These are phyloP conservation scores for Achroia grisella DNA, from an alignment of 1,140 invertebrate genomes.

Conservation along the genomic window DNA sequence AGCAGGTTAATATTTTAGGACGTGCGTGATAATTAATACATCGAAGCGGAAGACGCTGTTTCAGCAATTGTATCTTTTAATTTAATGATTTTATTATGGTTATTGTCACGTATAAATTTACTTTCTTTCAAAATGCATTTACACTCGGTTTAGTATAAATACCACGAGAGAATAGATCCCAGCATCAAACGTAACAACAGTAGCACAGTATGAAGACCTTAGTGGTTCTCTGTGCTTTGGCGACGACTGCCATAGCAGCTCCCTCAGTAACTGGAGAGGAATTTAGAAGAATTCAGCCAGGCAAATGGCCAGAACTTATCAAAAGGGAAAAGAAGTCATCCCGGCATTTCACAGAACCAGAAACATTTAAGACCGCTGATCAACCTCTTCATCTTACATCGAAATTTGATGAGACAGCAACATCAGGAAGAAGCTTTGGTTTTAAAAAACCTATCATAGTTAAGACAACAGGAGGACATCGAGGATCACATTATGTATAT, in stretches of 20 bases:
- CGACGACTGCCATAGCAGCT: constrained; percentile 30
- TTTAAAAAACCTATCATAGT: constrained; percentile 45
- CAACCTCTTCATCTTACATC: not conserved
- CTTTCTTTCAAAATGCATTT: constrained; percentile 15
- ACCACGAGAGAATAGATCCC: constrained; percentile 11
- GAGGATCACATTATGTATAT: constrained; percentile 21
- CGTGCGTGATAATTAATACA: too few species aligned
- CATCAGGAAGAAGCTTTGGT: constrained; percentile 17
- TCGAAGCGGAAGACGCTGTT: constrained; percentile 15
- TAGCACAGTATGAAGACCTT: constrained; percentile 49
- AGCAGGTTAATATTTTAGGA: too few species aligned
- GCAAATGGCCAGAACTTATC: constrained; percentile 14
- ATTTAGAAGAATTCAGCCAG: constrained; percentile 8
- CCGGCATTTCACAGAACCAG: constrained; percentile 4
- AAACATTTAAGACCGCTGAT: not conserved
- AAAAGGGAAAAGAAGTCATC: constrained; percentile 40
- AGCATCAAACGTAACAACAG: constrained; percentile 32
- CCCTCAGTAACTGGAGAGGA: constrained; percentile 23
- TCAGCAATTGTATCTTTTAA: constrained; percentile 26
- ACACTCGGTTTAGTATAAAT: constrained; percentile 50
- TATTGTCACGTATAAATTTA: constrained; percentile 43
- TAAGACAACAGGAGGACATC: constrained; percentile 35
- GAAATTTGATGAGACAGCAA: not conserved
- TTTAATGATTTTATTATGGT: too few species aligned
- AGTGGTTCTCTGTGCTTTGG: constrained; percentile 42